phyloP scores from a whole-genome alignment of 2,113 vertebrate genomes.

The Burhinus oedicnemus region DNA sequence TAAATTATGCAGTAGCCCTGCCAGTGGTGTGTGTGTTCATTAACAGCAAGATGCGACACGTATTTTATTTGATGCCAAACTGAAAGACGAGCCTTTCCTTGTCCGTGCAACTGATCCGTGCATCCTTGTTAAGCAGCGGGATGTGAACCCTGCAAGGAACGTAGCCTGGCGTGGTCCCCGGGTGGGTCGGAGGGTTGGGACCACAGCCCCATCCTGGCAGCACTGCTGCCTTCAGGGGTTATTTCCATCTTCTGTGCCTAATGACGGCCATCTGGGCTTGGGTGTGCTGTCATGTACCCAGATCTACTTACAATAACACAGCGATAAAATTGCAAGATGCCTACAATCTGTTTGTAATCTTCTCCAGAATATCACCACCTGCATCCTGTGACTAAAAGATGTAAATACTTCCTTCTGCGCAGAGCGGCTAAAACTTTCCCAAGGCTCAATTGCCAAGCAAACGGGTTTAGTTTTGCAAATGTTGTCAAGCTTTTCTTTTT shows the following conservation, averaged over 20 bases:
- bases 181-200: neutral
- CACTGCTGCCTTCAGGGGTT: neutral
- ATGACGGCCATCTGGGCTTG: neutral
- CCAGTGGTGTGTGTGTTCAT: neutral
- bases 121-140: neutral
- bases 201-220: neutral
- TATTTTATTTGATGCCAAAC: neutral
- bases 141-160: too few relatives aligned
- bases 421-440: neutral
- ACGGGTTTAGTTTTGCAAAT: neutral
- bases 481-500: neutral
- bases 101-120: neutral
- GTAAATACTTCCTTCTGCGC: neutral
- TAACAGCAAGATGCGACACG: neutral
- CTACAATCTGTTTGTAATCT: neutral
- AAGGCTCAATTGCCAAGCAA: neutral
- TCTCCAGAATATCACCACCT: neutral
- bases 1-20: neutral
- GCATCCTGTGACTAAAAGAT: neutral
- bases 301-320: neutral
- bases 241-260: neutral
- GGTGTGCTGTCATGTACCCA: neutral
- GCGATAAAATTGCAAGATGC: neutral
- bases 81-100: neutral
- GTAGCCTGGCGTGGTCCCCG: rapidly evolving